A percentile compares a stretch with the other conserved stretches of the same genome.
Evolutionary conservation across 2,797 vertebrate genomes (phyloP).

Genomic region (Phyllotis vaccarum): DNA sequence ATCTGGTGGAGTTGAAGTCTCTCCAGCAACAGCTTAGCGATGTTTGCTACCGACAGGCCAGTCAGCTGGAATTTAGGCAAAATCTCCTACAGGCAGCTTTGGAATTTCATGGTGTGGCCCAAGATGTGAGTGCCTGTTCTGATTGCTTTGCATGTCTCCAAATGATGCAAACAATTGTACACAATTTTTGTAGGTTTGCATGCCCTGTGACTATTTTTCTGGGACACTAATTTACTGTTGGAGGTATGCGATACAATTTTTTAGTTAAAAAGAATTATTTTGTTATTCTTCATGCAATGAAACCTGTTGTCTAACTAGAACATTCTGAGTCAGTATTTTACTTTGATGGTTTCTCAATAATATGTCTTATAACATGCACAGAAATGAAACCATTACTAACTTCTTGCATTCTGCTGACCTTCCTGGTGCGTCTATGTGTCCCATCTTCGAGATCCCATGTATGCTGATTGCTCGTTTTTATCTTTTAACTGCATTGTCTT

Average conservation of each 20-base stretch:
- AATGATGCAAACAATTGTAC: slow-evolving; percentile 30
- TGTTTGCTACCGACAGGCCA: slow-evolving; percentile 97
- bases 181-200: slow-evolving; percentile 76
- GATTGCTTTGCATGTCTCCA: slow-evolving; percentile 48
- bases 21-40: slow-evolving; percentile 99
- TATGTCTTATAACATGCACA: slow-evolving; percentile 57
- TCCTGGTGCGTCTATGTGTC: slow-evolving; percentile 47
- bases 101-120: slow-evolving; percentile 95
- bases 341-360: slow-evolving; percentile 41
- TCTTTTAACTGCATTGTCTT: slow-evolving; percentile 74
- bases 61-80: slow-evolving; percentile 97
- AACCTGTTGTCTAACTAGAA: slow-evolving; percentile 34
- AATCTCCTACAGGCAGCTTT: slow-evolving; percentile 97
- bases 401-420: slow-evolving; percentile 51
- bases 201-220: slow-evolving; percentile 75
- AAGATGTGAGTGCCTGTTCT: slow-evolving; percentile 91
- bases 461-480: slow-evolving; percentile 66
- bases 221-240: slow-evolving; percentile 64
- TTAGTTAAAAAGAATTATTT: slow-evolving; percentile 9
- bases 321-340: slow-evolving; percentile 50
- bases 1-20: slow-evolving; percentile 95
- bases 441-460: slow-evolving; percentile 65
- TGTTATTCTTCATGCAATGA: slow-evolving; percentile 69
- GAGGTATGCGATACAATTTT: slow-evolving; percentile 58
- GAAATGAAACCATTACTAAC: slow-evolving; percentile 44